These are phyloP conservation scores for Catocala fraxini DNA, from an alignment of 2,888 invertebrate species.

Conservation along the genomic window DNA sequence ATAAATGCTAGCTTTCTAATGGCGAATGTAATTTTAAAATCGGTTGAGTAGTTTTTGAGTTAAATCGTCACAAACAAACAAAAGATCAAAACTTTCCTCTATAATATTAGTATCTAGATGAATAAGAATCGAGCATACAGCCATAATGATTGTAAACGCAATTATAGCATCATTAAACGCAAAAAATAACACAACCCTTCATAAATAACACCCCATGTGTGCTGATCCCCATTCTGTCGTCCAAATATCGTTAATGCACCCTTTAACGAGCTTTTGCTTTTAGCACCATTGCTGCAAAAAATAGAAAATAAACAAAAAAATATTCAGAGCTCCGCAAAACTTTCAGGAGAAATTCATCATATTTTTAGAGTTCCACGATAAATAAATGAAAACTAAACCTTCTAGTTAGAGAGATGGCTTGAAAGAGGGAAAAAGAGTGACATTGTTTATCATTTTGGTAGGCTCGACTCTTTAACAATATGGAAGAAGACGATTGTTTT, in stretches of 20 bases:
- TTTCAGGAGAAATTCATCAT: slow-evolving; percentile 27
- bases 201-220: slow-evolving; percentile 21
- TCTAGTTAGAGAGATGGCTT: not conserved
- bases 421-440: too few species aligned
- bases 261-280: slow-evolving; percentile 38
- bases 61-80: too few species aligned
- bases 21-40: too few species aligned
- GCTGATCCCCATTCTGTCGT: slow-evolving; percentile 14
- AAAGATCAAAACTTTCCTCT: too few species aligned
- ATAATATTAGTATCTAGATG: too few species aligned
- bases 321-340: slow-evolving; percentile 12
- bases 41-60: too few species aligned
- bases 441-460: too few species aligned
- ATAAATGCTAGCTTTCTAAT: too few species aligned
- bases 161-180: slow-evolving; percentile 3
- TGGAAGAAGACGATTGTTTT: too few species aligned
- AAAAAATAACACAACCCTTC: slow-evolving; percentile 10
- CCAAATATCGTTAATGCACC: slow-evolving; percentile 28
- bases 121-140: not conserved
- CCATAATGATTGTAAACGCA: not conserved
- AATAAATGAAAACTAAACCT: not conserved
- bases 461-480: too few species aligned
- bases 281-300: slow-evolving; percentile 25
- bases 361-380: slow-evolving; percentile 5
- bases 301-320: slow-evolving; percentile 11